Evolutionary conservation across 2,113 vertebrate species (phyloP).

Genomic region (Callaeas wilsoni): DNA sequence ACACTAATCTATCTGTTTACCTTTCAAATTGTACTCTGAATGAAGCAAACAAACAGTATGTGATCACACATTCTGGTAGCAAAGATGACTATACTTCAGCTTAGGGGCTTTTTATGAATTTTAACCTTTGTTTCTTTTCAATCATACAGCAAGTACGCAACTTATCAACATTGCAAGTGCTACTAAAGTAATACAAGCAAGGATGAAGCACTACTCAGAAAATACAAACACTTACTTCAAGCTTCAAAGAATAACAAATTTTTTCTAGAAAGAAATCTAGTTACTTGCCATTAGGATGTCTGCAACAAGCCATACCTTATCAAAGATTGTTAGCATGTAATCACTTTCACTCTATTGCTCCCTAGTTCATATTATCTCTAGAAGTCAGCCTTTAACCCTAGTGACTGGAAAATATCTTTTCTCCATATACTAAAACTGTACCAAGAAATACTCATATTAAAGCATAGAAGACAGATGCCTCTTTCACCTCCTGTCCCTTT

Average conservation of each 20-base stretch:
- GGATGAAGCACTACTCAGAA: neutral
- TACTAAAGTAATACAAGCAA: neutral
- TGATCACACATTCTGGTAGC: neutral
- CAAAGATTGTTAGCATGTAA: neutral
- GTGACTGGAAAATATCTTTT: neutral
- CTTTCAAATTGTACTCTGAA: neutral
- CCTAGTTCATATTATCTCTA: neutral
- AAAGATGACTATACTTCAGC: neutral
- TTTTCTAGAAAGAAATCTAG: neutral
- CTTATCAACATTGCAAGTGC: fast-evolving
- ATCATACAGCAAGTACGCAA: neutral
- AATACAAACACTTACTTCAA: neutral
- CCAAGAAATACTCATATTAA: fast-evolving
- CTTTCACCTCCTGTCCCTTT: neutral
- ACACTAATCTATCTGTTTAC: neutral
- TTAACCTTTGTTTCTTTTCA: neutral
- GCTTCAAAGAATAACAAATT: neutral
- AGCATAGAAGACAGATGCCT: neutral
- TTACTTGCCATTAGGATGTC: neutral
- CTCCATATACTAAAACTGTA: neutral
- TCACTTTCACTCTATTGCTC: neutral
- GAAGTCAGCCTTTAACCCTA: neutral
- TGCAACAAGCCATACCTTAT: neutral
- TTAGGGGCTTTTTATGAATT: fast-evolving
- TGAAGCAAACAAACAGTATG: neutral